Conservation (phyloP, 1,140 invertebrate genomes). For the Bombus balteatus region DNA sequence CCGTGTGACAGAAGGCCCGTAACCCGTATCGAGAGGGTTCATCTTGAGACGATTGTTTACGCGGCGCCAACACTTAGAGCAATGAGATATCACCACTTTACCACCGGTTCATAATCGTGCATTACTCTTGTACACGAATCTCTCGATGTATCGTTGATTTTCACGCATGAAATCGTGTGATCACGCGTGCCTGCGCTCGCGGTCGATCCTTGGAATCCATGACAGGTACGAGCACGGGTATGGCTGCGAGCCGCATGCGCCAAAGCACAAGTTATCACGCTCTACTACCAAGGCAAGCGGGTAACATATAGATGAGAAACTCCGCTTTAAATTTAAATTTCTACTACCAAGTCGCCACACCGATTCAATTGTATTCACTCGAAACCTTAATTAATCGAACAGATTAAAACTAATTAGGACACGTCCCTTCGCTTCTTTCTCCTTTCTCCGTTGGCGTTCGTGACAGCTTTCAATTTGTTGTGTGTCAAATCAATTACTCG, state of each 20-base stretch:
- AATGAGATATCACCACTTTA: slow-evolving; percentile 50
- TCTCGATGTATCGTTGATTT: slow-evolving; percentile 49
- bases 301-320: slow-evolving; percentile 55
- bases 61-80: slow-evolving; percentile 40
- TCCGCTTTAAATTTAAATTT: slow-evolving; percentile 52
- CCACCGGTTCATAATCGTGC: slow-evolving; percentile 46
- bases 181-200: slow-evolving; percentile 75
- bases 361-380: slow-evolving; percentile 7
- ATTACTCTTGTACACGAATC: slow-evolving; percentile 43
- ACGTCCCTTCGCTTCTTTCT: neutral
- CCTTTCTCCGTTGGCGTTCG: neutral
- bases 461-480: slow-evolving; percentile 8
- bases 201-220: slow-evolving; percentile 78
- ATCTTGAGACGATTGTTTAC: slow-evolving; percentile 66
- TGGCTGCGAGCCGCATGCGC: slow-evolving; percentile 59
- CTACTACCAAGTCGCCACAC: neutral
- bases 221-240: slow-evolving; percentile 72
- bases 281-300: slow-evolving; percentile 50
- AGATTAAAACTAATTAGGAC: slow-evolving; percentile 25
- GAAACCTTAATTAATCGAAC: slow-evolving; percentile 11
- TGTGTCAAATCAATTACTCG: slow-evolving; percentile 23
- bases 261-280: slow-evolving; percentile 57
- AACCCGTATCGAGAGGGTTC: slow-evolving; percentile 64
- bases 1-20: slow-evolving; percentile 66
- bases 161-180: slow-evolving; percentile 72